phyloP scores from a whole-genome alignment of 2,888 invertebrate genomes.

The Xestia sexstrigata region DNA sequence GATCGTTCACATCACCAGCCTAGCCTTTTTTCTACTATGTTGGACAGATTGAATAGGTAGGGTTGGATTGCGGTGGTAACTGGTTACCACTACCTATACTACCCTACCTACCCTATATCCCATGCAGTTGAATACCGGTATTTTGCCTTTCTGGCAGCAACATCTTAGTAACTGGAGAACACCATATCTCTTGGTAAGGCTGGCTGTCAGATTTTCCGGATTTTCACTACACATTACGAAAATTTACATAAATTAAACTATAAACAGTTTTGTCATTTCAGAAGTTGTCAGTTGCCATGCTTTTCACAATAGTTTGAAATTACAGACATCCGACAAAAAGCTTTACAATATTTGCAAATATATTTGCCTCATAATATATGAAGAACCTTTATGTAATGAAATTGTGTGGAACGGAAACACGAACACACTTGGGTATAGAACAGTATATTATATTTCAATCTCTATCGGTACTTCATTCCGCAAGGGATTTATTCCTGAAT shows the following conservation, averaged over 20 bases:
- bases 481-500: conserved; percentile 57
- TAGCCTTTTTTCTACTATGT: background rate
- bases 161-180: background rate
- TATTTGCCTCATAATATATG: background rate
- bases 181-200: background rate
- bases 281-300: background rate
- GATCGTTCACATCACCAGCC: background rate
- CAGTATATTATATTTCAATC: conserved; percentile 51
- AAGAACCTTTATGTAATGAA: conserved; percentile 18
- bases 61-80: background rate
- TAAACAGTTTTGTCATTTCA: background rate
- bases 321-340: conserved; percentile 16
- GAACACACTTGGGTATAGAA: conserved; percentile 20
- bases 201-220: background rate
- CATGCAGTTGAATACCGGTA: background rate
- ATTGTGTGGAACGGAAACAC: conserved; percentile 5
- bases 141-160: background rate
- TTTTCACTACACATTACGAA: background rate
- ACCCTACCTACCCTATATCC: no score
- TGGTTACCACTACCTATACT: no score
- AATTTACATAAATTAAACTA: background rate
- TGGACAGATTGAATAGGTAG: background rate
- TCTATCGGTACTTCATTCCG: conserved; percentile 41
- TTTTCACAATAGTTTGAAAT: background rate
- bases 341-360: conserved; percentile 30